phyloP scores from a whole-genome alignment of 2,888 invertebrate species.

The Drosophila fulvimacula region DNA sequence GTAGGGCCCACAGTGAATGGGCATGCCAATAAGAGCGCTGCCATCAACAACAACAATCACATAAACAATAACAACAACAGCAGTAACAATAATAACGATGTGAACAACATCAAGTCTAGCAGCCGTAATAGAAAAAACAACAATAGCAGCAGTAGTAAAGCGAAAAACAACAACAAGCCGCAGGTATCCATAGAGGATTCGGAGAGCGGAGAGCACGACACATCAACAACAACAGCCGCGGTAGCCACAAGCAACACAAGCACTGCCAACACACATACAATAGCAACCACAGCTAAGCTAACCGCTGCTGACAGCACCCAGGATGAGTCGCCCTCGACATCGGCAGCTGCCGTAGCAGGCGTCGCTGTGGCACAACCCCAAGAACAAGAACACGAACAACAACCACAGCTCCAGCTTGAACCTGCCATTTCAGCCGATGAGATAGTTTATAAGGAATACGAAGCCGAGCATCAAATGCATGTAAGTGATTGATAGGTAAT shows the following conservation, averaged over 20 bases:
- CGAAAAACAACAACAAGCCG: slow-evolving; percentile 47
- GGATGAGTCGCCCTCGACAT: slow-evolving; percentile 46
- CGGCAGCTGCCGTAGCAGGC: slow-evolving; percentile 42
- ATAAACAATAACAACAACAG: slow-evolving; percentile 48
- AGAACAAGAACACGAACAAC: slow-evolving; percentile 4
- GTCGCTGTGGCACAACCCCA: slow-evolving; percentile 14
- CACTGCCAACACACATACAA: slow-evolving; percentile 69
- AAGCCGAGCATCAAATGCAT: slow-evolving; percentile 98
- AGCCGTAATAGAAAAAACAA: slow-evolving; percentile 45
- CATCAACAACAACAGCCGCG: slow-evolving; percentile 20
- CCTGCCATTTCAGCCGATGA: slow-evolving; percentile 74
- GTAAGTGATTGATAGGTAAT: slow-evolving; percentile 57
- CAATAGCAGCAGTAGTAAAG: slow-evolving; percentile 37
- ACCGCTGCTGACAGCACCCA: slow-evolving; percentile 28
- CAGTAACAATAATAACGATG: slow-evolving; percentile 41
- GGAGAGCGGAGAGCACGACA: slow-evolving; percentile 21
- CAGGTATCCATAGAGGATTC: slow-evolving; percentile 6
- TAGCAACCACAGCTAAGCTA: slow-evolving; percentile 40
- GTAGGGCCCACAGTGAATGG: slow-evolving; percentile 46
- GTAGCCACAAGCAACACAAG: slow-evolving; percentile 53
- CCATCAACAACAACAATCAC: slow-evolving; percentile 60
- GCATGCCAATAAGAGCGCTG: slow-evolving; percentile 50
- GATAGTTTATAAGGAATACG: slow-evolving; percentile 90
- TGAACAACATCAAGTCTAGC: slow-evolving; percentile 41
- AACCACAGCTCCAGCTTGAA: slow-evolving; percentile 44